Percentiles rank a stretch among this genome's conserved stretches.
These are phyloP conservation scores for Bostrychus sinensis DNA, from an alignment of 2,113 vertebrate species.

Conservation along the genomic window DNA sequence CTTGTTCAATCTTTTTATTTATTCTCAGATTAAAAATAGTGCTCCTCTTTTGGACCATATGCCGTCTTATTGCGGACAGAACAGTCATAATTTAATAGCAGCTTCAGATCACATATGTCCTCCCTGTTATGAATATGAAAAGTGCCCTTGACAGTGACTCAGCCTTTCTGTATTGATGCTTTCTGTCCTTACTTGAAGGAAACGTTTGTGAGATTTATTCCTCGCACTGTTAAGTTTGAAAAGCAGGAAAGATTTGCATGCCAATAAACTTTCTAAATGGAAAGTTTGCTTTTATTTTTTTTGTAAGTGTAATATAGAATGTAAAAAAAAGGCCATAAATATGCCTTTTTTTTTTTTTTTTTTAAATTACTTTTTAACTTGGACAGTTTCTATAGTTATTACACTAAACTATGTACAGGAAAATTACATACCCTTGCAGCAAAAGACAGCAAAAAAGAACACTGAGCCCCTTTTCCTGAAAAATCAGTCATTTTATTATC, in stretches of 20 bases:
- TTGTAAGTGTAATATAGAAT: too few relatives aligned
- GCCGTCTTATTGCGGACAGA: conserved; percentile 32
- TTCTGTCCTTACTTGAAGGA: conserved; percentile 47
- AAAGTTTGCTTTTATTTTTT: conserved; percentile 26
- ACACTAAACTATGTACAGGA: too few relatives aligned
- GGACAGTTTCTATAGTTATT: too few relatives aligned
- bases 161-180: conserved; percentile 48
- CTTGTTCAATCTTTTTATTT: conserved; percentile 26
- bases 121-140: conserved; percentile 46
- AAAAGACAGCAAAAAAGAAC: neutral
- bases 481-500: conserved; percentile 29
- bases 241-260: conserved; percentile 17
- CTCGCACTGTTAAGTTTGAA: conserved; percentile 6
- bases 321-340: too few relatives aligned
- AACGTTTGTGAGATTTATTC: conserved; percentile 30
- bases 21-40: conserved; percentile 46
- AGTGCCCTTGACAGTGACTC: conserved; percentile 67
- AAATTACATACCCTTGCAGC: too few relatives aligned
- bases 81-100: conserved; percentile 34
- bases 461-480: conserved; percentile 20
- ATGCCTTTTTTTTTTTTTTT: too few relatives aligned
- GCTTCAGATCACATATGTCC: conserved; percentile 48
- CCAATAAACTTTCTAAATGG: conserved; percentile 3
- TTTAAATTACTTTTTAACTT: too few relatives aligned
- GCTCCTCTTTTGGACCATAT: conserved; percentile 55